Conservation (phyloP, 2,888 invertebrate species). For the Plebejus anna region DNA sequence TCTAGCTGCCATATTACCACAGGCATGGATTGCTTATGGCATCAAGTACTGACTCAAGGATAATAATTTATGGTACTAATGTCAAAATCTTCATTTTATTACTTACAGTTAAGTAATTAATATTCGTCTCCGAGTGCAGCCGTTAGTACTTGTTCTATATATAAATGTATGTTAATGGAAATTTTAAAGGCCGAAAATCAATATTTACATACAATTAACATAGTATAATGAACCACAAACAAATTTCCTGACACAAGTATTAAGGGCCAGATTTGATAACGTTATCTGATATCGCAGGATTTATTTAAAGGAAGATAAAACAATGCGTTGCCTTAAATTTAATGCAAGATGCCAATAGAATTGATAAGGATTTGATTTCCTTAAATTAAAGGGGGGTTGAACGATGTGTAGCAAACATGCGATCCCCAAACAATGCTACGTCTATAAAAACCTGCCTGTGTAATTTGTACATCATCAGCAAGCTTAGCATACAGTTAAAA, state of each 20-base stretch:
- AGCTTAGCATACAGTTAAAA: background rate
- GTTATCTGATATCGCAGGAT: background rate
- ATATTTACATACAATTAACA: background rate
- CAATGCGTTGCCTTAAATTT: background rate
- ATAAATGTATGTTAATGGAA: background rate
- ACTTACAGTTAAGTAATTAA: too few relatives aligned
- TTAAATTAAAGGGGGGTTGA: background rate
- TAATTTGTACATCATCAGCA: background rate
- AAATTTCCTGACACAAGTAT: slow-evolving; percentile 4
- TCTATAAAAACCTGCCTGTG: background rate
- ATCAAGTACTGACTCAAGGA: too few relatives aligned
- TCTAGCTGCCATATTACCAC: too few relatives aligned
- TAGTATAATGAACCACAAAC: background rate
- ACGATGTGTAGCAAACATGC: background rate
- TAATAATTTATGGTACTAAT: too few relatives aligned
- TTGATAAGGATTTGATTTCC: slow-evolving; percentile 7
- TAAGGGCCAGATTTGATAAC: background rate
- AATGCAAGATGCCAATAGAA: slow-evolving; percentile 17
- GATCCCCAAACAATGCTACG: background rate
- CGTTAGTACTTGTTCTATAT: too few relatives aligned
- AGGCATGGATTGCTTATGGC: too few relatives aligned
- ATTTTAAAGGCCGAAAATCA: background rate
- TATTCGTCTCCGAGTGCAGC: too few relatives aligned
- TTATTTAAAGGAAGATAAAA: slow-evolving; percentile 2
- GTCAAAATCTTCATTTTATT: too few relatives aligned